Evolutionary conservation across 1,140 invertebrate genomes (phyloP), one percentile per base, ranked within the genome.

Genomic region (Orchestia grillus): DNA sequence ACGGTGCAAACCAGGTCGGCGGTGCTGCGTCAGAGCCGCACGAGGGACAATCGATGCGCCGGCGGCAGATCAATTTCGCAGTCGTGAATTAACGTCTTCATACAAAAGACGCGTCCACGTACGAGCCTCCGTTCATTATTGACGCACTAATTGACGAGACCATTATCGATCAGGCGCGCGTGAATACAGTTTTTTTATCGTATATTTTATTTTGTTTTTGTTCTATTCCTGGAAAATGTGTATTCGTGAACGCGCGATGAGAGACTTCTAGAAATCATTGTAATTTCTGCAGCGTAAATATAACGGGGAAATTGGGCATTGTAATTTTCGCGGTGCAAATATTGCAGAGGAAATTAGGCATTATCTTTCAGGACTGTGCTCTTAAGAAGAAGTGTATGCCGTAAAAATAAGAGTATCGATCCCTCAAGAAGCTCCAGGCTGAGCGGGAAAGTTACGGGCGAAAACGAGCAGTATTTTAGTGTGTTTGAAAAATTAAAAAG

Each of bases 21-120:
- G 19, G 47, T 53, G 6, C 47, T 53, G 6, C 47, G 6, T 6
- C 19, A 19, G 6, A 53, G 47, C 19, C 47, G 19, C 62, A 77
- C 62, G 1, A 36, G 62, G 11, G 1, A 15, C 88, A 90, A 90
- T 90, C 88, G 88, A 90, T 90, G 88, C 88, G 6, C 41, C 36
- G n/a, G 41, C 43, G 36, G 4, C 88, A 11, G 88, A 90, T 90
- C 88, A 90, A 90, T 90, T 90, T 44, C 41, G n/a, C 42, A 41
- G 88, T 44, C 88, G 88, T 90, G 88, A 90, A 90, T 90, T 90
- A 90, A 90, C 88, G 88, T 90, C 88, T 90, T 90, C 43, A 90
- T 90, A 90, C 88, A 90, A 90, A 90, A 90, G 88, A 90, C 4
- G n/a, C 88, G 88, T 90, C 88, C 62, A 77, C 62, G 62, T 77